These are phyloP conservation scores for Pegoplata infirma DNA, from an alignment of 2,888 invertebrate species.

Conservation along the genomic window DNA sequence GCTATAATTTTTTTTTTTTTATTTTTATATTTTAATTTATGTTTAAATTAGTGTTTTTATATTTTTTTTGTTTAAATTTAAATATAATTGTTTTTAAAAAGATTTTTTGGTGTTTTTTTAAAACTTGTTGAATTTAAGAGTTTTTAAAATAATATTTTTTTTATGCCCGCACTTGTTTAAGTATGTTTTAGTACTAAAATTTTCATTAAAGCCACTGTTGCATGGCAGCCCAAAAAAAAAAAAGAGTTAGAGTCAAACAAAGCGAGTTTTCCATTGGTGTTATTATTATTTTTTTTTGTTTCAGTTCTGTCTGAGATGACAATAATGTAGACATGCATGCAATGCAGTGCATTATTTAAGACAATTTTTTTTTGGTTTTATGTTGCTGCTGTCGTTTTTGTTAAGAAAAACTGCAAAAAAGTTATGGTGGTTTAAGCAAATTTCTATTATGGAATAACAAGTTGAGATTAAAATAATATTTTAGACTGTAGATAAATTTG, in stretches of 20 bases:
- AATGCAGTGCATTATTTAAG: background rate
- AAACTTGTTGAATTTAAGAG: too few species aligned
- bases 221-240: constrained; percentile 51
- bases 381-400: background rate
- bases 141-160: constrained; percentile 22
- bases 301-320: constrained; percentile 41
- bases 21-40: background rate
- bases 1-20: background rate
- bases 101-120: too few species aligned
- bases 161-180: constrained; percentile 60
- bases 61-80: background rate
- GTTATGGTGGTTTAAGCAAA: background rate
- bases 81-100: too few species aligned
- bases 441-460: background rate
- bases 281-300: too few species aligned
- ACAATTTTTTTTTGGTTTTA: background rate
- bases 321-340: constrained; percentile 43
- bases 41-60: background rate
- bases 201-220: constrained; percentile 49
- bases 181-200: constrained; percentile 56
- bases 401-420: background rate
- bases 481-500: background rate
- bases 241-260: background rate
- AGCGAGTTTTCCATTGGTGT: constrained; percentile 30
- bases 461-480: background rate